Conservation (phyloP, 2,797 vertebrate species). For the Triplophysa yarkandensis region DNA sequence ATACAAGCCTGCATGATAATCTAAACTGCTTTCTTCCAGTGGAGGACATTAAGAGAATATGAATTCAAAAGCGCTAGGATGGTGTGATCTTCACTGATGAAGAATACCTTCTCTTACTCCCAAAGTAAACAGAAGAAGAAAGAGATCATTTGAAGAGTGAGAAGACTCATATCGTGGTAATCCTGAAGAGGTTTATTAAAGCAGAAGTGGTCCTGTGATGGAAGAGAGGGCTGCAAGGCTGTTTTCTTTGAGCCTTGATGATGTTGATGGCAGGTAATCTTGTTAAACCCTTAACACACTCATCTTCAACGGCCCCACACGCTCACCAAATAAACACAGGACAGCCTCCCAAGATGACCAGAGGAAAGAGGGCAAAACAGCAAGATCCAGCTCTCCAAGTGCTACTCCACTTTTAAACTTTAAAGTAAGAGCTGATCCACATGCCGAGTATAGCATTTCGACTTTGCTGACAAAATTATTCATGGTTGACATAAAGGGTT, state of each 20-base stretch:
- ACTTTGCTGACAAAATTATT: neutral
- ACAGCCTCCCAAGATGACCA: constrained; percentile 49
- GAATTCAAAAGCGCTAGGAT: constrained; percentile 19
- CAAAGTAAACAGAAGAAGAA: constrained; percentile 51
- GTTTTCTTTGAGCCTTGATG: constrained; percentile 56
- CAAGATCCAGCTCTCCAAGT: constrained; percentile 9
- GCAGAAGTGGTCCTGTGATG: constrained; percentile 43
- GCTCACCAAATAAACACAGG: constrained; percentile 58
- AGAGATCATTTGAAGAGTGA: constrained; percentile 51
- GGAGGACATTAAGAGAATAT: constrained; percentile 13
- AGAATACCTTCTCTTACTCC: constrained; percentile 33
- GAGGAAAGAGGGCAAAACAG: constrained; percentile 13
- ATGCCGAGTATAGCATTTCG: neutral
- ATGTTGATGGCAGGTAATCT: constrained; percentile 63
- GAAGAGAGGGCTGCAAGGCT: constrained; percentile 40
- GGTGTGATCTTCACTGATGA: constrained; percentile 32
- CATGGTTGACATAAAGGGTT: neutral
- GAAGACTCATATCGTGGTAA: constrained; percentile 53
- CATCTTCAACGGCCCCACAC: constrained; percentile 58
- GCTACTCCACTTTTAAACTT: constrained; percentile 22
- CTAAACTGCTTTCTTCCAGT: neutral
- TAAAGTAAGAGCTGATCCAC: neutral
- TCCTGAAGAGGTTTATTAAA: constrained; percentile 57
- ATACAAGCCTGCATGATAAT: constrained; percentile 15
- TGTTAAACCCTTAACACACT: constrained; percentile 59